Evolutionary conservation across 2,888 invertebrate species (phyloP), one percentile per base, ranked within the genome.

Genomic region (Chrysotoxum bicinctum): DNA sequence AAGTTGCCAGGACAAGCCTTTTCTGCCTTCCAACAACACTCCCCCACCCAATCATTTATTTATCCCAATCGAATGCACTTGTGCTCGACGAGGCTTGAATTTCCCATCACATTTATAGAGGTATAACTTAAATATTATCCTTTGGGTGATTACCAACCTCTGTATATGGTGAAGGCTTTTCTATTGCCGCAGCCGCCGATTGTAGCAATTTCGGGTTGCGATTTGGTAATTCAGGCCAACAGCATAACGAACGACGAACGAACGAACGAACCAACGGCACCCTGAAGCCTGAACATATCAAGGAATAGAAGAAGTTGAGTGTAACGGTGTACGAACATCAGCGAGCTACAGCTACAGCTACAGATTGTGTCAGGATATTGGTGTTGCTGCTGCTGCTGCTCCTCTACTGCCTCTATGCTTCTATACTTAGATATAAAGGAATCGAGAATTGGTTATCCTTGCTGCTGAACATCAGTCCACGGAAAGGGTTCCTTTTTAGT

Each of bases 401-500:
- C 52, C 50, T 43, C 48, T 66, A 64, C 74, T 21, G 35, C 48
- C 21, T 56, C 35, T 35, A 16, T 35, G 19, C 37, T 35, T 21
- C 10, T 1, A 8, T 10, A 48, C 19, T 9, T 56, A 26, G 54
- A 7, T 48, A 82, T 68, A 70, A 75, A 72, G 74, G 75, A 72
- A 75, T 68, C 70, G 72, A 79, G 48, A 64, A 77, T 75, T 62
- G 37, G 76, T 35, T 81, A 81, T 76, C 77, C 85, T 74, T 77
- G 76, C 85, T 26, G 26, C n/a, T 85, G 30, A 77, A 69, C 75
- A 73, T 35, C 43, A 45, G 68, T 52, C 69, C 73, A 77, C 80
- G 62, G 68, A 85, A 84, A 80, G 70, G 72, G 68, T 80, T 80
- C 75, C 48, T 60, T 68, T 76, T 85, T 69, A 89, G 89, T 89